Conservation (phyloP, 2,888 invertebrate species). For the Thysanoteuthis rhombus region DNA sequence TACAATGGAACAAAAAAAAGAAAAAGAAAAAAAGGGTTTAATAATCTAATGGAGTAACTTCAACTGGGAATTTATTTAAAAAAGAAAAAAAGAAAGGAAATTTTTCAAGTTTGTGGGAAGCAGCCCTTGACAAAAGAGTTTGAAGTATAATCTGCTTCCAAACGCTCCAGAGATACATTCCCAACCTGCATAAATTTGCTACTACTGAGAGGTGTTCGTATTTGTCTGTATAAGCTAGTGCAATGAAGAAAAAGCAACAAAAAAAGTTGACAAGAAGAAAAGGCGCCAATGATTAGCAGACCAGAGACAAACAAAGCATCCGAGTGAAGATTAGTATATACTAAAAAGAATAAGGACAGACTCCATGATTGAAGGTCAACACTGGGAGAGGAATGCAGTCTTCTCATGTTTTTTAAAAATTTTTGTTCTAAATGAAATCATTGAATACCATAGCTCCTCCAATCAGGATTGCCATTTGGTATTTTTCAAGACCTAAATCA, state of each 20-base stretch:
- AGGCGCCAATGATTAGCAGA: not conserved
- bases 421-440: too few relatives aligned
- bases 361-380: not conserved
- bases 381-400: not conserved
- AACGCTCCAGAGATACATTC: not conserved
- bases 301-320: not conserved
- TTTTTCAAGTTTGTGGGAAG: not conserved
- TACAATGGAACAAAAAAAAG: too few relatives aligned
- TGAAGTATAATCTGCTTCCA: not conserved
- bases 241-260: not conserved
- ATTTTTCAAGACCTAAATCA: too few relatives aligned
- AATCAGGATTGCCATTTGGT: too few relatives aligned
- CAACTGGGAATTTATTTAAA: not conserved
- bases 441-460: too few relatives aligned
- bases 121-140: not conserved
- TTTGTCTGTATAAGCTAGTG: not conserved
- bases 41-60: not conserved
- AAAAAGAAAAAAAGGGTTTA: too few relatives aligned
- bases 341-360: not conserved
- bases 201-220: not conserved
- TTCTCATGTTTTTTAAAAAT: not conserved
- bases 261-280: not conserved
- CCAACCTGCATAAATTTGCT: not conserved
- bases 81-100: too few relatives aligned
- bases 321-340: not conserved